Base-by-base conservation (phyloP, 1,140 invertebrate species). In the Augochlora pura region DNA sequence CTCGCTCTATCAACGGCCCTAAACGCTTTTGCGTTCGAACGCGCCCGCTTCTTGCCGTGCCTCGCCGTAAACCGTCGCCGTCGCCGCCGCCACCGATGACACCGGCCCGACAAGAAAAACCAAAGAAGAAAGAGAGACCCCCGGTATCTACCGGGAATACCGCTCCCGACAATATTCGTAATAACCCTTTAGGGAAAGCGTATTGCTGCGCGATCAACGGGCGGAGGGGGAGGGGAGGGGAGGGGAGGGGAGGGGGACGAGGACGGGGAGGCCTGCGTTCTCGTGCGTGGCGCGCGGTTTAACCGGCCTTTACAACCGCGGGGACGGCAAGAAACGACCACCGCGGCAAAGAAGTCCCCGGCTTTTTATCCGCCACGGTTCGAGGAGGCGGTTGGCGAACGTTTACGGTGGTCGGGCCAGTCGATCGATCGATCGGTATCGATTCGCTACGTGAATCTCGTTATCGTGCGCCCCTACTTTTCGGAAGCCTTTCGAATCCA, bases 1-100 rank as follows among this genome's bases (percentile, higher is more conserved):
- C 83, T 82, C 80, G 72, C 67, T 85, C 82, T 84, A 84, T 84
- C 84, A 77, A 78, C 65, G 79, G 52, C 62, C 70, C 83, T 86
- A 86, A 86, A 86, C 72, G 80, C 83, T 85, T 63, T 81, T 74
- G 67, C 80, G 66, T 85, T 82, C 70, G 74, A 57, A 62, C 69
- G 74, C 46, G 60, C 27, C 27, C 49, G 66, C 46, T 77, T 78
- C 67, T 84, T 79, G 39, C 54, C 54, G 10, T 7, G n/a, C 12
- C 25, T 46, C 69, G 27, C 64, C 59, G 60, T 72, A 63, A 78
- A 77, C 39, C 66, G 77, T 25, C 74, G 65, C 46, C 74, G 65
- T 38, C 49, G 39, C 39, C 39, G 39, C 39, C 74, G 66, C 46
- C 62, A 57, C 69, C 60, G 70, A 79, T 73, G 77, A 79, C 70